phyloP scores from a whole-genome alignment of 1,140 invertebrate genomes.

The Drosophila suzukii region DNA sequence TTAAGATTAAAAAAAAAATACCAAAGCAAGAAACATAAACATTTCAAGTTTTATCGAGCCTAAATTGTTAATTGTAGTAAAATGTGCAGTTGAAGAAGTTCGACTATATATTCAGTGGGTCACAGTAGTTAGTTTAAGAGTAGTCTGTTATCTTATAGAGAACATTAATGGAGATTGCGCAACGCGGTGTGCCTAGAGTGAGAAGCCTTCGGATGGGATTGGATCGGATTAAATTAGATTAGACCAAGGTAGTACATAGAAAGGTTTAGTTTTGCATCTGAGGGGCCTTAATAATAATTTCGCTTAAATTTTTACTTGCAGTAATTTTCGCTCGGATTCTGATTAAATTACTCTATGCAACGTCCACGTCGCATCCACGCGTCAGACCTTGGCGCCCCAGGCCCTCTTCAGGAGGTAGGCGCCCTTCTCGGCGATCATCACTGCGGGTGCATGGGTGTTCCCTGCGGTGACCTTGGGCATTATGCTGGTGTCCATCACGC shows the following conservation, averaged over 20 bases:
- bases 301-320: constrained; percentile 45
- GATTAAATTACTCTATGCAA: constrained; percentile 84
- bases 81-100: constrained; percentile 4
- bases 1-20: background rate
- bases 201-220: constrained; percentile 9
- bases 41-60: background rate
- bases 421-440: constrained; percentile 89
- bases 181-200: constrained; percentile 57
- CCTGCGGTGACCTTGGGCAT: constrained; percentile 88
- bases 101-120: constrained; percentile 18
- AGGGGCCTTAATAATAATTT: constrained; percentile 64
- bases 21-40: background rate
- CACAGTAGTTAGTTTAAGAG: constrained; percentile 25
- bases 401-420: constrained; percentile 88
- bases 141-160: constrained; percentile 36
- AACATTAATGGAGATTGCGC: constrained; percentile 30
- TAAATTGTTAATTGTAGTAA: background rate
- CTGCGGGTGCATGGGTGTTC: constrained; percentile 87
- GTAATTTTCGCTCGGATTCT: constrained; percentile 48
- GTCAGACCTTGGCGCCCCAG: constrained; percentile 85
- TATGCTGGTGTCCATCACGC: constrained; percentile 88
- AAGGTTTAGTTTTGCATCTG: constrained; percentile 16
- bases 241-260: constrained; percentile 25
- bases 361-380: constrained; percentile 83
- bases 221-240: constrained; percentile 5